A percentile compares a stretch with the other conserved stretches of the same genome.
Evolutionary conservation across 2,113 vertebrate species (phyloP).

Genomic region (Bos javanicus): DNA sequence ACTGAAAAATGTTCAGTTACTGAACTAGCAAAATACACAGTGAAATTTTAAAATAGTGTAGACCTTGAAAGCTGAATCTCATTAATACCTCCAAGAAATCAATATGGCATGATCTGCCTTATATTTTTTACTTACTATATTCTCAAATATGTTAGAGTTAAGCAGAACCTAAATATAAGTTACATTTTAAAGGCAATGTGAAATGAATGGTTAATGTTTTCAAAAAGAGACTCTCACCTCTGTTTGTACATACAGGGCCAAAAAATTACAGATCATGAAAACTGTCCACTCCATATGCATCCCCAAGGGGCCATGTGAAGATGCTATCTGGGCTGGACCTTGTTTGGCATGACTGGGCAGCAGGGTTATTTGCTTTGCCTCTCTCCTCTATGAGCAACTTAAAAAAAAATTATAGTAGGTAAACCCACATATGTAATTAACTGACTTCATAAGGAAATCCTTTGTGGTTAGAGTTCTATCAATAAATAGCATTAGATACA

Average conservation of each 20-base stretch:
- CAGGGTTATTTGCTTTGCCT: neutral
- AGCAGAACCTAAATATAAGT: neutral
- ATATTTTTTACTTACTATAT: neutral
- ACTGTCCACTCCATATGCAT: neutral
- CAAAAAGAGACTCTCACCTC: neutral
- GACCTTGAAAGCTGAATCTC: neutral
- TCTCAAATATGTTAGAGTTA: neutral
- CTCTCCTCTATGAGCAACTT: neutral
- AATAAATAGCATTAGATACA: neutral
- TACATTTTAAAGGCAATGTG: neutral
- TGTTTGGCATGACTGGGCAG: neutral
- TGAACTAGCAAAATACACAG: neutral
- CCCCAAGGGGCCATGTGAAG: neutral
- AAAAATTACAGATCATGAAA: neutral
- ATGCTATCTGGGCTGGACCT: neutral
- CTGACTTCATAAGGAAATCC: neutral
- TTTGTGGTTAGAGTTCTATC: constrained; percentile 22
- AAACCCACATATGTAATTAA: constrained; percentile 27
- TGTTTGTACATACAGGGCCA: neutral
- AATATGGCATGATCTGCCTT: neutral
- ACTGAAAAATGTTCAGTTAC: neutral
- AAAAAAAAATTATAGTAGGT: neutral
- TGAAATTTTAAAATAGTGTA: neutral
- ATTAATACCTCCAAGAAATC: neutral
- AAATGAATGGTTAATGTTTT: neutral